Base-by-base conservation (phyloP, 2,888 invertebrate genomes). In the Cloeon dipterum region DNA sequence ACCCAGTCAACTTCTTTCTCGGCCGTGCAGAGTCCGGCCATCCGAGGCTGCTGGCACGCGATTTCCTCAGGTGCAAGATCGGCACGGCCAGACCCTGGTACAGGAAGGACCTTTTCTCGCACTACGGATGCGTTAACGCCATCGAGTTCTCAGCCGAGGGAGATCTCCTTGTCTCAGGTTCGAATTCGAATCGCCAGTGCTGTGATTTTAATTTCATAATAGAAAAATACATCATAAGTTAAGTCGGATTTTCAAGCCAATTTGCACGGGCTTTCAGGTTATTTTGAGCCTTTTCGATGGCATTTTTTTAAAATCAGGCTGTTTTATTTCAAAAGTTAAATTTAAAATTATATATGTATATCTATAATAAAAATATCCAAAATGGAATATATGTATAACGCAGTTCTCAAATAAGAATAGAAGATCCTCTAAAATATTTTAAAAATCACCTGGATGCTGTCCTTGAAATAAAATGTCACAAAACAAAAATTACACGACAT, bases 71-170 rank as follows among this genome's bases (percentile, higher is more conserved):
- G 44, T 58, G 62, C 42, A 69, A 79, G 42, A 61, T 79, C 42
- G 60, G 63, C 39, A 62, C 62, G 41, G 77, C 79, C 5, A 70
- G 69, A 52, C 78, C 74, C 61, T 65, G 89, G 29, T 86, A 72
- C 57, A 70, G 75, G 47, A 77, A 77, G 50, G 82, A 91, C 60
- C 66, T 91, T 39, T 64, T 74, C 45, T 79, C 82, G 45, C 91
- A 91, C 65, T 91, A 74, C 65, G 91, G 91, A 51, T 93, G 91
- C 67, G 86, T 93, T 40, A 93, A 93, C 65, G 89, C 91, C 43
- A 78, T 91, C 48, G 91, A 91, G 61, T 93, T 91, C 63, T 88
- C 86, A 36, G 67, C 70, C 46, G 75, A 83, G 60, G 88, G 88
- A 47, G 74, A 81, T 58, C 70, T 74, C 48, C 68, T 93, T 43